Evolutionary conservation across 2,797 vertebrate species (phyloP), one percentile per base, ranked within the genome.

Genomic region (Leucoraja ocellata): DNA sequence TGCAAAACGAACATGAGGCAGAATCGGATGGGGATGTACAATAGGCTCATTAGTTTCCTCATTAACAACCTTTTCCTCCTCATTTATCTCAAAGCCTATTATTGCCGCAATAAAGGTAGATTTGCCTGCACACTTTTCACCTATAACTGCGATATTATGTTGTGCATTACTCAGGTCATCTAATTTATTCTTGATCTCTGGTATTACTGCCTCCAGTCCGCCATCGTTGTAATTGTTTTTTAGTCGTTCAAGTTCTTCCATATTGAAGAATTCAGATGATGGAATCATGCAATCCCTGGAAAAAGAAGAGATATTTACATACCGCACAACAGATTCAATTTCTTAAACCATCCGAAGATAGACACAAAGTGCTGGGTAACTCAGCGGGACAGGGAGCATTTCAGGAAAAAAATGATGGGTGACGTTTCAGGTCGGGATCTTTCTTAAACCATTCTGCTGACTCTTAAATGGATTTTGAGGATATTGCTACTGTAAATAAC

Each of bases 81-180:
- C 94, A 13, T 28, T 36, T 11, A 65, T 93, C 81, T 94, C 81
- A 25, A 94, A 83, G n/a, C 93, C 94, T 58, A 94, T 61, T n/a
- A 95, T 93, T 1, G 93, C 93, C 93, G 94, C 94, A 93, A 95
- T 93, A 18, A 95, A 58, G 71, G 94, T 95, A 68, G 95, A 95
- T 93, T 93, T 94, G 21, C 95, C 95, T 77, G 94, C 94, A 11
- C 95, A 94, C 0, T 94, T 94, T 93, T 94, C 94, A 10, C 95
- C 95, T 36, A 94, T 39, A 54, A 95, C 84, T 28, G 90, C 90
- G 18, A 92, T 76, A 6, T 76, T 92, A 76, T 74, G 9, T 18
- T 28, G 71, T 28, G 46, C 71, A 46, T 54, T 28, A 54, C 54
- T 39, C 25, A 92, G 16, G 39, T 76, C 68, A 54, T 73, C 65